These are phyloP conservation scores for Hyposoter didymator DNA, from an alignment of 2,888 invertebrate genomes.

Conservation along the genomic window DNA sequence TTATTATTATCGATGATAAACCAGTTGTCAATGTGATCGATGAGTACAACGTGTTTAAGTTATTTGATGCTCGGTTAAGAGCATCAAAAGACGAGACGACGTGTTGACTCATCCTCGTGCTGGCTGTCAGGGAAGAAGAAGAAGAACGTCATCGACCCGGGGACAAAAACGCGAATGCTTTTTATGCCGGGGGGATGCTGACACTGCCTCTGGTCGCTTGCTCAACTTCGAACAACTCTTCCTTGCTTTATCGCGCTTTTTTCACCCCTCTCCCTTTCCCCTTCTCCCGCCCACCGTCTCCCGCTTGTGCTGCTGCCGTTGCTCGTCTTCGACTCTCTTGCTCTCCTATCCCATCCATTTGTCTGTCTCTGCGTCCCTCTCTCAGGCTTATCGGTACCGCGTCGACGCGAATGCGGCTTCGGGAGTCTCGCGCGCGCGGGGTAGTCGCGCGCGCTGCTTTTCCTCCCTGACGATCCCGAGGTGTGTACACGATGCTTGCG, in stretches of 20 bases:
- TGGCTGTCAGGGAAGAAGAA: slow-evolving; percentile 65
- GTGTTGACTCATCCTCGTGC: slow-evolving; percentile 68
- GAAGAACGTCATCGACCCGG: slow-evolving; percentile 69
- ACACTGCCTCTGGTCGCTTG: slow-evolving; percentile 46
- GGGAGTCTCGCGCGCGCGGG: slow-evolving; percentile 32
- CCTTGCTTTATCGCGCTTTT: slow-evolving; percentile 60
- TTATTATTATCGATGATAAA: slow-evolving; percentile 9
- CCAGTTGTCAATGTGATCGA: slow-evolving; percentile 1
- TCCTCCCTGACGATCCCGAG: slow-evolving; percentile 27
- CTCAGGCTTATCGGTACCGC: slow-evolving; percentile 56
- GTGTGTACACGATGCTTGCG: slow-evolving; percentile 11
- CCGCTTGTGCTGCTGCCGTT: not conserved
- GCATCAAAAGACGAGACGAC: slow-evolving; percentile 62
- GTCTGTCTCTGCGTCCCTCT: slow-evolving; percentile 10
- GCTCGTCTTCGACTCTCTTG: slow-evolving; percentile 5
- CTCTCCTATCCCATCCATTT: slow-evolving; percentile 19
- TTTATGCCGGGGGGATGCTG: slow-evolving; percentile 55
- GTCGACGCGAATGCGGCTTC: slow-evolving; percentile 67
- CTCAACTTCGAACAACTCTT: slow-evolving; percentile 55
- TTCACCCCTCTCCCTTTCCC: slow-evolving; percentile 26
- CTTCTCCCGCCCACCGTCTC: not conserved
- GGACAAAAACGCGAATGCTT: slow-evolving; percentile 52
- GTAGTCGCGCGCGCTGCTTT: slow-evolving; percentile 55
- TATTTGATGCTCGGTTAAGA: slow-evolving; percentile 61
- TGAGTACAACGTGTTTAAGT: not conserved